Conservation (phyloP, 2,113 vertebrate genomes). For the Haemorhous mexicanus region DNA sequence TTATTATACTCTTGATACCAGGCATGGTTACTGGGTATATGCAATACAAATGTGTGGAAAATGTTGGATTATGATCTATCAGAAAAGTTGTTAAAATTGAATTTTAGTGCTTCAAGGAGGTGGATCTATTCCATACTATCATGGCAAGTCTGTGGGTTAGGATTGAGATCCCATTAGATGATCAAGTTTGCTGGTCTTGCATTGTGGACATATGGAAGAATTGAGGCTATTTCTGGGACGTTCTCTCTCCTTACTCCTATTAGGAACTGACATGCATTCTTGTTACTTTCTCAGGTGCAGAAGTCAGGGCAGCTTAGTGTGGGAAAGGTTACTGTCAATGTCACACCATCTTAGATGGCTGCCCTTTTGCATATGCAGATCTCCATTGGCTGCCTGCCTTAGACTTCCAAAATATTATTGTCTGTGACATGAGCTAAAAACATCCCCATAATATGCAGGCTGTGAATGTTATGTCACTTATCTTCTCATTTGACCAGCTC, state of each 20-base stretch:
- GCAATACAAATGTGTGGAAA: not conserved
- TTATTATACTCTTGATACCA: not conserved
- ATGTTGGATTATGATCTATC: not conserved
- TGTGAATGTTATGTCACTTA: not conserved
- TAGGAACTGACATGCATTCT: not conserved
- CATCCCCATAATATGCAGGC: not conserved
- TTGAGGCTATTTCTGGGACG: not conserved
- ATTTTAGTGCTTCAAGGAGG: not conserved
- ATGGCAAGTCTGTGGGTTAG: not conserved
- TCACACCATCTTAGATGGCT: not conserved
- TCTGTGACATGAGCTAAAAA: not conserved
- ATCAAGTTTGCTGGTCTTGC: not conserved
- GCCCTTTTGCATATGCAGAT: not conserved
- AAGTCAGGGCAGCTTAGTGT: not conserved
- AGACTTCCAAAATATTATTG: not conserved
- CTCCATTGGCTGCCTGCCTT: not conserved
- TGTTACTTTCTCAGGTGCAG: not conserved
- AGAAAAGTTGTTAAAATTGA: not conserved
- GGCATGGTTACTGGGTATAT: not conserved
- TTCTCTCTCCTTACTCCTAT: not conserved
- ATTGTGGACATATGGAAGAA: not conserved
- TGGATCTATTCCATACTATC: not conserved
- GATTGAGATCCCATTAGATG: not conserved
- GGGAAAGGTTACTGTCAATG: not conserved
- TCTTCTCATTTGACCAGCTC: not conserved